Base-by-base conservation (phyloP, 2,888 invertebrate genomes). In the Dynastes grantii region DNA sequence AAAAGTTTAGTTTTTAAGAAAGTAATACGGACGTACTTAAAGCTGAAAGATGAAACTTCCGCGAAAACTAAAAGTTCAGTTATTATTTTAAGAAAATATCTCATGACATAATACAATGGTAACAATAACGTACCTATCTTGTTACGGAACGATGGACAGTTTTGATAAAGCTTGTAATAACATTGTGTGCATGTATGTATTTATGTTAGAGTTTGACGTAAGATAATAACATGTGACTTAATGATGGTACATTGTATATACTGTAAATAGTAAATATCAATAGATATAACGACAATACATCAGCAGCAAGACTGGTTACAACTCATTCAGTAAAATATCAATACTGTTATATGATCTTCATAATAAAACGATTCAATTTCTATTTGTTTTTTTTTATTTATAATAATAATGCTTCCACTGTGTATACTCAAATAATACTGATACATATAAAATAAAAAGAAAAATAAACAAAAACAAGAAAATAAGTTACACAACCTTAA, bases 1-100 rank as follows among this genome's bases (percentile, higher is more conserved):
- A 73, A 73, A 73, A 58, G n/a, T 58, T 45, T 73, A 73, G 73
- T 58, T 73, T 22, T 8, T 73, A 73, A 61, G 73, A 3, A 68
- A 6, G 45, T 67, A 16, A 49, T 49, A 22, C 40, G 67, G 22
- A 67, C 67, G 67, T 67, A 67, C 11, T 67, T 67, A n/a, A 67
- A 9, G 6, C 40, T 22, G 9, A n/a, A 40, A 45, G 1, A 16
- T 45, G 40, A 49, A 45, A 16, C 49, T 49, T 45, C 3, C 16
- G 22, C 16, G 16, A 11, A n/a, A 13, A 13, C 13, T 32, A 8
- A 11, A 32, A n/a, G 6, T 29, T 63, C 63, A 63, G 32, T 63
- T 32, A n/a, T 22, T 22, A 22, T 45, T 63, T 29, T 32, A 29
- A 22, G 8, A 58, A 16, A 58, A 58, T 58, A 58, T 58, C 16